Base-by-base conservation (phyloP, 2,113 vertebrate genomes). In the Zosterops pallidus region DNA sequence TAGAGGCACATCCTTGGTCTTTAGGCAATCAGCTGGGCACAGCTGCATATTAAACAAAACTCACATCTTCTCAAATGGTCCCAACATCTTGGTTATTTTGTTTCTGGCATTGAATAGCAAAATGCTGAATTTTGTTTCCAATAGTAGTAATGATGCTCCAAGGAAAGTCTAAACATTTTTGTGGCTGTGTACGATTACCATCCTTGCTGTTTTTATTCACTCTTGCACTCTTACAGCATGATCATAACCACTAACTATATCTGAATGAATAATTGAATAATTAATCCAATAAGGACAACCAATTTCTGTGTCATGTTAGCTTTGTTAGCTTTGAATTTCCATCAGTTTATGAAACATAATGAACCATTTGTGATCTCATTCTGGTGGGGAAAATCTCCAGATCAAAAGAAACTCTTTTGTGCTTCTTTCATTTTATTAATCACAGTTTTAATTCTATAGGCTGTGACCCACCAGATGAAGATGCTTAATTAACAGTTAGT, bases 321-420 rank as follows among this genome's bases (percentile, higher is more conserved):
- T 95, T 95, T 75, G 79, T 47, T 53, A 80, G 56, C 92, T 95
- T 95, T 97, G 95, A 96, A 95, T 52, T 92, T 92, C 83, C 16
- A 20, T 80, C 69, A 82, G 37, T 86, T 53, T 60, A 72, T 91
- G 80, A 95, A 95, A 90, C 53, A 78, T 69, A 88, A 94, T 70
- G 50, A 95, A 96, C n/a, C 19, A 74, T 33, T 96, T 67, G 29
- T 88, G 92, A 91, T 96, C 57, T 94, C 89, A 84, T 94, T 71
- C 57, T 81, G 67, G 9, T 76, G 60, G 33, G 26, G 25, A 49
- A 63, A 87, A 94, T 64, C 21, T 81, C 70, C 63, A 79, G 71
- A 92, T 91, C 83, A 92, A 92, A 97, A 86, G 42, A 79, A 94
- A 71, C 15, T 55, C 79, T 91, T 95, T 78, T 31, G 80, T 90